Conservation (phyloP, 30 jellyfish, hydroid and myxozoan genomes). For the Aurelia sp. region DNA sequence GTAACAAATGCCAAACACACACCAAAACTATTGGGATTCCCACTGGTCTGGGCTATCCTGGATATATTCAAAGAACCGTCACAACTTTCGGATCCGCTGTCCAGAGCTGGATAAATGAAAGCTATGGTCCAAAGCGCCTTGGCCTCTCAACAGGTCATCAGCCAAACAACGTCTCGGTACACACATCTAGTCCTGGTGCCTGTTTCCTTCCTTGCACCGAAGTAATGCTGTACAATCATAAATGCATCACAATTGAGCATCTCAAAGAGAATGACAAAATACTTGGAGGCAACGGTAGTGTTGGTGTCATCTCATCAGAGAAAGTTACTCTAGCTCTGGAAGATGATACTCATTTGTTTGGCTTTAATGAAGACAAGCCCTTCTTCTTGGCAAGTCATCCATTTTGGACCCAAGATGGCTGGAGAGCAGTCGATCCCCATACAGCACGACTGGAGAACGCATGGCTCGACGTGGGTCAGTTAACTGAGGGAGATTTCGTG, state of each 20-base stretch:
- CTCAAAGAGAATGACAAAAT: slow-evolving; percentile 20
- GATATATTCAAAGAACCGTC: neutral
- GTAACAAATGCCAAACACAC: slow-evolving; percentile 42
- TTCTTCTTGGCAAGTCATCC: slow-evolving; percentile 61
- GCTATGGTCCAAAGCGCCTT: slow-evolving; percentile 12
- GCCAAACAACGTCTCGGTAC: neutral
- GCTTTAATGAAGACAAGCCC: slow-evolving; percentile 42
- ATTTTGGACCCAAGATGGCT: slow-evolving; percentile 75
- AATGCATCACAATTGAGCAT: slow-evolving; percentile 20
- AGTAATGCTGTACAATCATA: slow-evolving; percentile 17
- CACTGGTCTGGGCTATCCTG: no score
- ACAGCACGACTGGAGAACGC: slow-evolving; percentile 36
- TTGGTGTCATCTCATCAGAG: slow-evolving; percentile 51
- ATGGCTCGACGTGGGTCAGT: slow-evolving; percentile 68
- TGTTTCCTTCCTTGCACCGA: slow-evolving; percentile 39
- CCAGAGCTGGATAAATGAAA: slow-evolving; percentile 30
- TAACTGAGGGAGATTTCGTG: slow-evolving; percentile 59
- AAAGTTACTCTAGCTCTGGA: slow-evolving; percentile 31
- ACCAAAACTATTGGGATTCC: slow-evolving; percentile 5
- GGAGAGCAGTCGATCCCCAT: slow-evolving; percentile 73
- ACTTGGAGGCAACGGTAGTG: slow-evolving; percentile 21
- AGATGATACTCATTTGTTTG: slow-evolving; percentile 35
- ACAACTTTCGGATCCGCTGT: slow-evolving; percentile 49
- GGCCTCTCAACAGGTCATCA: slow-evolving; percentile 14
- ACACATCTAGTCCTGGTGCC: neutral